Base-by-base conservation (phyloP, 2,888 invertebrate species). In the Nezara viridula region DNA sequence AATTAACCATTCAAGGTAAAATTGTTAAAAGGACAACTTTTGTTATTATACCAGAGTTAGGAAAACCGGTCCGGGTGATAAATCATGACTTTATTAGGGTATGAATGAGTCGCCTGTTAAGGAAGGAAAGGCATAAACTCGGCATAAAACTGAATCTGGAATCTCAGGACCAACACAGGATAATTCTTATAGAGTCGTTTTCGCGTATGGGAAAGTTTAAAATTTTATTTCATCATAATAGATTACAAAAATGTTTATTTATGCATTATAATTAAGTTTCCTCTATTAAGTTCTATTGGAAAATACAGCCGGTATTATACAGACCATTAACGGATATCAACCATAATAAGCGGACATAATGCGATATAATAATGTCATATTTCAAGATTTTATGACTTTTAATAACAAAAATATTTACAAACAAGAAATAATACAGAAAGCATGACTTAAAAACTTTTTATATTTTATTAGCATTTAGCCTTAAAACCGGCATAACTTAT, bases 1-100 rank as follows among this genome's bases (percentile, higher is more conserved):
- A 55, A 55, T 55, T 55, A n/a, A n/a, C n/a, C 24, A 55, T 55
- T n/a, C 55, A 55, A n/a, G 55, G 55, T n/a, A n/a, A 55, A 55
- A 55, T 55, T n/a, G n/a, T 55, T n/a, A 55, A n/a, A 55, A 55
- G n/a, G n/a, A 55, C 55, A 55, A 55, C 9, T 55, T 55, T 55
- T 55, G n/a, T 55, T 55, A n/a, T 55, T 55, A n/a, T n/a, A 55
- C n/a, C 55, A n/a, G 9, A 55, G 55, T n/a, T 55, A n/a, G 55
- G 10, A n/a, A n/a, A 55, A 55, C 55, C 55, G 24, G 55, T 55
- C 21, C 2, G 9, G 7, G n/a, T n/a, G 2, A 55, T 55, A 55
- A 55, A 55, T 55, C 55, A n/a, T 55, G 55, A n/a, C 55, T 55
- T 55, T 55, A 55, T 55, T 55, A n/a, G 52, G 55, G 9, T 55